Evolutionary conservation across 2,113 vertebrate species (phyloP), one percentile per base, ranked within the genome.

Genomic region (Rhinopomastus cyanomelas): DNA sequence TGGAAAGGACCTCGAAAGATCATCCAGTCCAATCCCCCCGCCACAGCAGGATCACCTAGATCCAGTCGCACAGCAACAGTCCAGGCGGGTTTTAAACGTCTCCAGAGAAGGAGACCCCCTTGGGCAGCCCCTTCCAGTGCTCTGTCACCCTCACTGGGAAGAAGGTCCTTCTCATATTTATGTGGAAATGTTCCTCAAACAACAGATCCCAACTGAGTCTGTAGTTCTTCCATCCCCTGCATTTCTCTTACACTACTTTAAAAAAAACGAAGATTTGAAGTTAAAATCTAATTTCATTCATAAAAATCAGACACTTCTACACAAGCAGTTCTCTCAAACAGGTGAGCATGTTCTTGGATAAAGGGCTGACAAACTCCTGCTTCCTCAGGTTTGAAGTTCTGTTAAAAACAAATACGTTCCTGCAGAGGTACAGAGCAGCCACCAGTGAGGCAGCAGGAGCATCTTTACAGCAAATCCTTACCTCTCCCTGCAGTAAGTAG

Each of bases 351-450:
- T 52, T 61, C 44, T 56, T 25, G 46, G 29, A 42, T 11, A 23
- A 60, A 55, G 52, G 30, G 49, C 0, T 21, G 53, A 46, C 14
- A 30, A 6, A 0, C 30, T 7, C 18, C 7, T 15, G 29, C 25
- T 8, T 48, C 4, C 0, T 9, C 21, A 32, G 36, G 8, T 60
- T 4, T 22, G 30, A 49, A 49, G 37, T 23, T 5, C 23, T 3
- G 2, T 30, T 46, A 49, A 36, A 87, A 11, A 20, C 8, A 14
- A 42, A 29, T 2, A 8, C 16, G 53, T 34, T 34, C 26, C 57
- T 30, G n/a, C 52, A 44, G 42, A 59, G n/a, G 9, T n/a, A 20
- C 42, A 57, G 56, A 59, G 32, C 4, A 48, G 32, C 26, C 27
- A 15, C 5, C 37, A 15, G 44, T 1, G 1, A 61, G 61, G 42